Evolutionary conservation across 2,113 vertebrate species (phyloP).

Genomic region (Corythoichthys haematopterus): DNA sequence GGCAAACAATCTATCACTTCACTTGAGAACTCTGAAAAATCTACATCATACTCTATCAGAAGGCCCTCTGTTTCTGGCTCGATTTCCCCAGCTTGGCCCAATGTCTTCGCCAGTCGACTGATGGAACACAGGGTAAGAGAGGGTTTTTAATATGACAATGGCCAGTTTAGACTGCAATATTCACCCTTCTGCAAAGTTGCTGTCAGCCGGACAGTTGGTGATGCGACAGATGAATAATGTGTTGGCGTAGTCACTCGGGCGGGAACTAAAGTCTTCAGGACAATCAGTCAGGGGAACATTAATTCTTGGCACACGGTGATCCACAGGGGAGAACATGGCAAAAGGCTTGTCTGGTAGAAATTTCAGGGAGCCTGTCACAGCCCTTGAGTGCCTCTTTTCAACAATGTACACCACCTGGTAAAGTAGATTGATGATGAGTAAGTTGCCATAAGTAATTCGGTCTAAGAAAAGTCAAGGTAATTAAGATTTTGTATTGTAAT

Average conservation of each 20-base stretch:
- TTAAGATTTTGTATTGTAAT: no score
- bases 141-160: background rate
- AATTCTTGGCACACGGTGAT: constrained; percentile 89
- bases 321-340: constrained; percentile 90
- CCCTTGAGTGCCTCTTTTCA: constrained; percentile 91
- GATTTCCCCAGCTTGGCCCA: constrained; percentile 93
- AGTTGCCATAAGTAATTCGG: background rate
- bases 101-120: constrained; percentile 84
- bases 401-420: constrained; percentile 89
- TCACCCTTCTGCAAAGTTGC: constrained; percentile 90
- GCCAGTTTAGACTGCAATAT: constrained; percentile 19
- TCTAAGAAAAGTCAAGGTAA: background rate
- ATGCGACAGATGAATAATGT: constrained; percentile 90
- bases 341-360: constrained; percentile 85
- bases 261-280: constrained; percentile 78
- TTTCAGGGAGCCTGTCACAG: constrained; percentile 87
- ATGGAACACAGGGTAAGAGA: background rate
- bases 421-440: constrained; percentile 37
- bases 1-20: constrained; percentile 86
- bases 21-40: constrained; percentile 86
- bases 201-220: constrained; percentile 83
- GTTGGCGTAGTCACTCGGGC: constrained; percentile 78
- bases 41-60: constrained; percentile 86
- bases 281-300: constrained; percentile 85
- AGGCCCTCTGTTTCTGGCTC: constrained; percentile 96